Conservation (phyloP, 2,888 invertebrate species). For the Furcula furcula region DNA sequence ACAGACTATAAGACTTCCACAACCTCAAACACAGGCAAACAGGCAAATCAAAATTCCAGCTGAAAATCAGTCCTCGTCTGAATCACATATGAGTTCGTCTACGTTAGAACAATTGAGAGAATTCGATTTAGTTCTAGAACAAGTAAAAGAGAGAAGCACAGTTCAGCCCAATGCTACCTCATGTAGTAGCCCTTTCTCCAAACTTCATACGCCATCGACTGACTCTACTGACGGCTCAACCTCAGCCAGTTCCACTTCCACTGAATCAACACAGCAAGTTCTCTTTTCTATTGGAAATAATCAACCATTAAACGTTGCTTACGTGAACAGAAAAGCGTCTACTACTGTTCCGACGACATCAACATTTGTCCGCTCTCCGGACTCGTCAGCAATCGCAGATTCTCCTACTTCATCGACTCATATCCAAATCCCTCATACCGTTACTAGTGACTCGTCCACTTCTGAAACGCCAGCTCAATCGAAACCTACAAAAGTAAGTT, state of each 20-base stretch:
- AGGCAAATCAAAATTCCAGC: slow-evolving; percentile 51
- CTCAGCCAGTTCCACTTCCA: slow-evolving; percentile 40
- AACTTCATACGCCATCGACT: slow-evolving; percentile 44
- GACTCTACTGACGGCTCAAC: slow-evolving; percentile 51
- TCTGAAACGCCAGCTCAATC: slow-evolving; percentile 41
- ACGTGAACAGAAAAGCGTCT: slow-evolving; percentile 67
- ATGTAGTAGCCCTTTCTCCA: slow-evolving; percentile 38
- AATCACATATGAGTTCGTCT: slow-evolving; percentile 87
- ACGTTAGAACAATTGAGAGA: slow-evolving; percentile 89
- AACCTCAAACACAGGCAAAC: slow-evolving; percentile 47
- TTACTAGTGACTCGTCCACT: slow-evolving; percentile 50
- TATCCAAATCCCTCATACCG: slow-evolving; percentile 50
- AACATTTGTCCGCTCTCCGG: slow-evolving; percentile 63
- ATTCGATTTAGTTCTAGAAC: slow-evolving; percentile 90
- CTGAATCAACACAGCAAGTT: slow-evolving; percentile 58
- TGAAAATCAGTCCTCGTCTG: slow-evolving; percentile 63
- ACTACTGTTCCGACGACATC: slow-evolving; percentile 55
- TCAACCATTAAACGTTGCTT: slow-evolving; percentile 64
- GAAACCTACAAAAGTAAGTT: slow-evolving; percentile 53
- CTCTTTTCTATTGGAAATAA: slow-evolving; percentile 65
- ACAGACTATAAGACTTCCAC: slow-evolving; percentile 66
- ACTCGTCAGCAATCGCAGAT: slow-evolving; percentile 61
- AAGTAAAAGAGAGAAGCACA: slow-evolving; percentile 89
- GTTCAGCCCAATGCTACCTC: slow-evolving; percentile 72
- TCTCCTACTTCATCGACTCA: slow-evolving; percentile 62